Evolutionary conservation across 2,797 vertebrate genomes (phyloP).

Genomic region (Gastrophryne carolinensis): DNA sequence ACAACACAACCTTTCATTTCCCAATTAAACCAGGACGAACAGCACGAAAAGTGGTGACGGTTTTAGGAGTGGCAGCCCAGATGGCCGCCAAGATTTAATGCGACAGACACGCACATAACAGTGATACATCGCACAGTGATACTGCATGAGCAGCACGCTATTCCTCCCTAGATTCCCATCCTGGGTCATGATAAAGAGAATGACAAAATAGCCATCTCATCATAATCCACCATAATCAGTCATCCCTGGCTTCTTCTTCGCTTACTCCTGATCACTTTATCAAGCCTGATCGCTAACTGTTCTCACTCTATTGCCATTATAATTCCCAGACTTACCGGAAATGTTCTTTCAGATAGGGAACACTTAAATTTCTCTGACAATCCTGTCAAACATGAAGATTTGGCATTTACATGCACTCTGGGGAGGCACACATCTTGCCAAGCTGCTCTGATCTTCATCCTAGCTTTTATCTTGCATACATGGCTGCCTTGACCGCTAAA

Average conservation of each 20-base stretch:
- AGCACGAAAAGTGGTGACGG: not conserved
- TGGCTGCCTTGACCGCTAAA: too few species aligned
- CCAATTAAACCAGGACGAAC: not conserved
- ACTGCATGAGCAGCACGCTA: not conserved
- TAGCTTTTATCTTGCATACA: too few species aligned
- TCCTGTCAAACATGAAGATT: not conserved
- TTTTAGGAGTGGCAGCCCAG: not conserved
- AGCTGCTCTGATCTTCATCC: too few species aligned
- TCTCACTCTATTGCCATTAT: not conserved
- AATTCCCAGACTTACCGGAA: not conserved
- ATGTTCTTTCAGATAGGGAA: too few species aligned
- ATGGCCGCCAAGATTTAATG: constrained; percentile 3
- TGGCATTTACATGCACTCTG: not conserved
- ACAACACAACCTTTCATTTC: not conserved
- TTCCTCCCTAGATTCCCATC: constrained; percentile 1
- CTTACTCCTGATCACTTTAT: not conserved
- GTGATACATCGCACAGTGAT: constrained; percentile 4
- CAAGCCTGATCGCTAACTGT: not conserved
- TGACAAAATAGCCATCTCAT: not conserved
- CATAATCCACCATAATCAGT: not conserved
- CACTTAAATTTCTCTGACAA: too few species aligned
- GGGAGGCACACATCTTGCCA: not conserved
- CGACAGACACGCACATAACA: not conserved
- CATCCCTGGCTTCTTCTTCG: not conserved
- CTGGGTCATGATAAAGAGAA: not conserved